These are phyloP conservation scores for Leucophenga maculata DNA, from an alignment of 2,888 invertebrate species.

Conservation along the genomic window DNA sequence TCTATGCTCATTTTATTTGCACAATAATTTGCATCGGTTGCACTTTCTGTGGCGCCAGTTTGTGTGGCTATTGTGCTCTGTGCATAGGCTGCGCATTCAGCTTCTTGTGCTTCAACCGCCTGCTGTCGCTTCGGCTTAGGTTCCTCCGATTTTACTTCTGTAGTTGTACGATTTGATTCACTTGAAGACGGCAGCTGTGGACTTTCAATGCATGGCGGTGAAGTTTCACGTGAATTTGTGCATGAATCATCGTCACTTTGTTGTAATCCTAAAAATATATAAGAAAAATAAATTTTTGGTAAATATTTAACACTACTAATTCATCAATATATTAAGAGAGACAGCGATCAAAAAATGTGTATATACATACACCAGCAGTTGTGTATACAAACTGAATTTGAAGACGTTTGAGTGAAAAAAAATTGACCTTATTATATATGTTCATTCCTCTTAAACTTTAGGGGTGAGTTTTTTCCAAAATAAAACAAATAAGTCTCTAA, in stretches of 20 bases:
- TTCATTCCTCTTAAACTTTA: too few species aligned
- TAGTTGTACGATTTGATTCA: too few species aligned
- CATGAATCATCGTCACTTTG: conserved; percentile 78
- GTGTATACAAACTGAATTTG: too few species aligned
- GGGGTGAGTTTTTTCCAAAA: too few species aligned
- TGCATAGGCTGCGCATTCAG: conserved; percentile 53
- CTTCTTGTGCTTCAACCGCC: conserved; percentile 28
- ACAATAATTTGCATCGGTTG: conserved; percentile 75
- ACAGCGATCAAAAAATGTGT: too few species aligned
- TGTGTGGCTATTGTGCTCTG: conserved; percentile 83
- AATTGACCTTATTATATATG: too few species aligned
- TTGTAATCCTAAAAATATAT: conserved; percentile 41
- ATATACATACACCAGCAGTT: too few species aligned
- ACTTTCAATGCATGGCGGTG: conserved; percentile 78
- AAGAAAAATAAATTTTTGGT: background rate
- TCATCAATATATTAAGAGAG: too few species aligned
- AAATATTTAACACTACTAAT: too few species aligned
- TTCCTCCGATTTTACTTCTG: background rate
- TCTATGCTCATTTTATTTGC: conserved; percentile 84
- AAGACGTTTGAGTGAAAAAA: too few species aligned
- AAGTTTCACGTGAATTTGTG: conserved; percentile 79
- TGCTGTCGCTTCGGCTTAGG: background rate
- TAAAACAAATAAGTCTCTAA: too few species aligned
- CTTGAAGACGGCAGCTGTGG: conserved; percentile 61
- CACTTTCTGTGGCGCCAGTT: conserved; percentile 74